Evolutionary conservation across 2,888 invertebrate species (phyloP).

Genomic region (Lacanobia wlatinum): DNA sequence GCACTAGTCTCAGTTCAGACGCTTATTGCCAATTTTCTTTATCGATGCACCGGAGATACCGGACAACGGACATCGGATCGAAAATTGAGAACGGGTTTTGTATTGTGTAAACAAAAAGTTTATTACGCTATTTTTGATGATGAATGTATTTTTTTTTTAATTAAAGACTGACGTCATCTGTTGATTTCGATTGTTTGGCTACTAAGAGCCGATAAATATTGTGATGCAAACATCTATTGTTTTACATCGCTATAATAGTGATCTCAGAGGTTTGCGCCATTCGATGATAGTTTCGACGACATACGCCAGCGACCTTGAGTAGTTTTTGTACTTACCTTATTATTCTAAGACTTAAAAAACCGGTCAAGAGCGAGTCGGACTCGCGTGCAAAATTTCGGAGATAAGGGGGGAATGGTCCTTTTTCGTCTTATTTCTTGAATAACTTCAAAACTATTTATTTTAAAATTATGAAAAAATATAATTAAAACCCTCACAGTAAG

Average conservation of each 20-base stretch:
- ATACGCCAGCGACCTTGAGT: too few species aligned
- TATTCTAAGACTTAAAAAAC: too few species aligned
- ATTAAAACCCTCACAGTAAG: too few species aligned
- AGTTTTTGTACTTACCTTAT: too few species aligned
- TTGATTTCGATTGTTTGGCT: background rate
- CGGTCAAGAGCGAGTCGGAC: too few species aligned
- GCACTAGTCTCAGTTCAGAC: slow-evolving; percentile 51
- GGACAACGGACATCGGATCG: slow-evolving; percentile 66
- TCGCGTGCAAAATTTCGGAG: too few species aligned
- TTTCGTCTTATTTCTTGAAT: too few species aligned
- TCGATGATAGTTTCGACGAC: slow-evolving; percentile 2
- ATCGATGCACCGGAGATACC: slow-evolving; percentile 68
- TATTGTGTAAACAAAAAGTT: slow-evolving; percentile 56
- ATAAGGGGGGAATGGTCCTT: too few species aligned
- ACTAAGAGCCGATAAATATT: background rate
- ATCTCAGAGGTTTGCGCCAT: background rate
- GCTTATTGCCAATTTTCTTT: slow-evolving; percentile 80
- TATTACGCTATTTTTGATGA: slow-evolving; percentile 33
- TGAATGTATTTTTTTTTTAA: slow-evolving; percentile 6
- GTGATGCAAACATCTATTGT: slow-evolving; percentile 22
- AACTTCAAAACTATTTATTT: too few species aligned
- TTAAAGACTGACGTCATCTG: slow-evolving; percentile 6
- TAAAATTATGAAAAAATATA: too few species aligned
- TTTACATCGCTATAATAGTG: slow-evolving; percentile 16
- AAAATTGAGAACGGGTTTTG: slow-evolving; percentile 62